phyloP scores from a whole-genome alignment of 2,888 invertebrate genomes.

The Lomographa bimaculata region DNA sequence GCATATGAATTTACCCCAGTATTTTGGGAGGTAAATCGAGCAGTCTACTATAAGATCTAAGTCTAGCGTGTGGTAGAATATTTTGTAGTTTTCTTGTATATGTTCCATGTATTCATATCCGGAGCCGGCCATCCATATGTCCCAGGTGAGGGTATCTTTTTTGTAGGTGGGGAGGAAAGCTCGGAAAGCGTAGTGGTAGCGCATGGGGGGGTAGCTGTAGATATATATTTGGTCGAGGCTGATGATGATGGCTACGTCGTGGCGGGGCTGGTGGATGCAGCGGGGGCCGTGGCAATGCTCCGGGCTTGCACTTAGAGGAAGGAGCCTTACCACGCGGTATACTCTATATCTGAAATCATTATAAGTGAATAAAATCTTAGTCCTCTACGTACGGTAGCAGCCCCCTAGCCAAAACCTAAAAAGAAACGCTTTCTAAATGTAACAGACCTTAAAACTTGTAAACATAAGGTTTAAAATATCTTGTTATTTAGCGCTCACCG shows the following conservation, averaged over 20 bases:
- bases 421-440: no score
- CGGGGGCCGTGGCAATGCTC: conserved; percentile 60
- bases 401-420: no score
- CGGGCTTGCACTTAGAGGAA: conserved; percentile 49
- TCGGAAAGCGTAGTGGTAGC: conserved; percentile 39
- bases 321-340: conserved; percentile 44
- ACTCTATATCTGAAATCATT: conserved; percentile 44
- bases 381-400: no score
- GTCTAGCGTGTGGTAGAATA: conserved; percentile 30
- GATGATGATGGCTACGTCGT: conserved; percentile 50
- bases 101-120: conserved; percentile 49
- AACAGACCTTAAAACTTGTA: no score
- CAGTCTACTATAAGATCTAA: conserved; percentile 42
- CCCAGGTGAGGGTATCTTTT: not conserved
- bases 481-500: no score
- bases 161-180: conserved; percentile 22
- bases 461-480: no score
- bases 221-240: conserved; percentile 50
- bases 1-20: conserved; percentile 65
- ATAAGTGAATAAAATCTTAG: no score
- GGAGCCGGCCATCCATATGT: conserved; percentile 45
- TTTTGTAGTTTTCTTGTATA: conserved; percentile 54
- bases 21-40: conserved; percentile 53
- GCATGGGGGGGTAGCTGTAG: conserved; percentile 5
- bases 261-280: conserved; percentile 51